Percentiles rank a stretch among this genome's conserved stretches.
phyloP scores from a whole-genome alignment of 2,888 invertebrate species.

The Calameuta filiformis region DNA sequence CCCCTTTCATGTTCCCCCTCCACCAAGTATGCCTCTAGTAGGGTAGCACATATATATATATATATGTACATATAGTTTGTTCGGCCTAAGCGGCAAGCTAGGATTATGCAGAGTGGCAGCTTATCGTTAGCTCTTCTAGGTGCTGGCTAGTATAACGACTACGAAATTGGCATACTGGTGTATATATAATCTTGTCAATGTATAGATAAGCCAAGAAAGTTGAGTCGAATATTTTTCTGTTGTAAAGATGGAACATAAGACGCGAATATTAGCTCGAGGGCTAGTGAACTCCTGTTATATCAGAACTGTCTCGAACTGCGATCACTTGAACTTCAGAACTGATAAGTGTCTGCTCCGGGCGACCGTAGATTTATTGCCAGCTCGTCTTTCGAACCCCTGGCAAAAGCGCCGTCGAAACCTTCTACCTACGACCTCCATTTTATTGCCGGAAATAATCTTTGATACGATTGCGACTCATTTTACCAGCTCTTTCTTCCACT shows the following conservation, averaged over 20 bases:
- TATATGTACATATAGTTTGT: slow-evolving; percentile 16
- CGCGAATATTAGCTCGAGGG: not conserved
- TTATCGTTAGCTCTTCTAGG: slow-evolving; percentile 32
- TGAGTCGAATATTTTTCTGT: not conserved
- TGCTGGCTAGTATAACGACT: not conserved
- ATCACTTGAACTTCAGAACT: slow-evolving; percentile 39
- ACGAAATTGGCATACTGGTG: not conserved
- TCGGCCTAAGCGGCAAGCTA: slow-evolving; percentile 26
- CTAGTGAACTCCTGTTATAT: not conserved
- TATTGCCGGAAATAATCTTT: slow-evolving; percentile 64
- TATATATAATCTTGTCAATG: not conserved
- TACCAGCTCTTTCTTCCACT: slow-evolving; percentile 36
- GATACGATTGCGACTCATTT: slow-evolving; percentile 57
- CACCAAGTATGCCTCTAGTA: not conserved
- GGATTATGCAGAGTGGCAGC: slow-evolving; percentile 51
- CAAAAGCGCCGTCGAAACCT: slow-evolving; percentile 34
- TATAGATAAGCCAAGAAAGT: not conserved
- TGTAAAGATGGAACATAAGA: not conserved
- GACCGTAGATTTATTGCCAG: slow-evolving; percentile 59
- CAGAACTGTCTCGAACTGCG: not conserved
- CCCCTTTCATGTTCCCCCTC: not conserved
- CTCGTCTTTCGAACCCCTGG: slow-evolving; percentile 28
- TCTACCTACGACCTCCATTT: slow-evolving; percentile 46
- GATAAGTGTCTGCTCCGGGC: slow-evolving; percentile 62
- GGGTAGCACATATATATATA: not conserved